Base-by-base conservation (phyloP, 2,888 invertebrate genomes). In the Blastobasis lacticolella region DNA sequence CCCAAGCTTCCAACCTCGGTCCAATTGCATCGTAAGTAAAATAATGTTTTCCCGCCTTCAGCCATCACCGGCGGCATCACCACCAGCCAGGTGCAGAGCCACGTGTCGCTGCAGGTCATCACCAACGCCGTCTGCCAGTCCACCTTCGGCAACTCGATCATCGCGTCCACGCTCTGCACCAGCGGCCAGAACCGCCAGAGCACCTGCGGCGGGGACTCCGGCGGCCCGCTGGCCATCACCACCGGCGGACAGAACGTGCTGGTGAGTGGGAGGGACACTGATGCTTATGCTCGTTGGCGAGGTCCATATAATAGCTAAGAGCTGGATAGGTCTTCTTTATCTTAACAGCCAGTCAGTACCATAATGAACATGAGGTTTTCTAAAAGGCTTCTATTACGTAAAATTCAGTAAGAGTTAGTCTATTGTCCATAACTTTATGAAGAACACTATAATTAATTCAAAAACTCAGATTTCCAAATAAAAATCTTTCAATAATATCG, bases 141-240 rank as follows among this genome's bases (percentile, higher is more conserved):
- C 45, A 61, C 61, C 4, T 54, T 42, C 4, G 59, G 60, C 5
- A 59, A 58, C 5, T 46, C 42, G 5, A 57, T 36, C 9, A 6
- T 7, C 37, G 23, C 46, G 37, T 46, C 46, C 37, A 8, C 36
- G 9, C 37, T 6, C 23, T 23, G 23, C 23, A 23, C 23, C 23
- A 23, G 23, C 23, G 23, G 23, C 23, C 23, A 23, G 23, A 37
- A 6, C 37, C 6, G n/a, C 6, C 46, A 46, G 46, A 8, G 63
- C 43, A 61, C 66, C 1, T 67, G 69, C 57, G 46, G 52, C 4
- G 61, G 63, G 0, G 61, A 62, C 51, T 59, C 63, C 6, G 63
- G 62, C 5, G 59, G 62, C 4, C 60, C 61, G 0, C 51, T 61
- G 1, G 47, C 42, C 10, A 10, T 57, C 23, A 43, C 38, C 0